Conservation (phyloP, 2,113 vertebrate species). For the Felis chaus region DNA sequence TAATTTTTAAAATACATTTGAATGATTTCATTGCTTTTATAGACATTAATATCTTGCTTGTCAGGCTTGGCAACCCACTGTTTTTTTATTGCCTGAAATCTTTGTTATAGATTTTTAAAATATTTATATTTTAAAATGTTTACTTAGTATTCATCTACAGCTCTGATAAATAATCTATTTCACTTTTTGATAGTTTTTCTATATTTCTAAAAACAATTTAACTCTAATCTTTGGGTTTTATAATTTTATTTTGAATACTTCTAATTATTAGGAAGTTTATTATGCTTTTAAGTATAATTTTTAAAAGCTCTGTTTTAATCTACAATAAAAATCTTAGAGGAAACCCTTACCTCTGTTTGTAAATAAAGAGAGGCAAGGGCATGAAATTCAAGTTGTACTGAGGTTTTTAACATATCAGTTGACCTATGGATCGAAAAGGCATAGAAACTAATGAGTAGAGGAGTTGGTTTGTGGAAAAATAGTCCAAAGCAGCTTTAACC, state of each 20-base stretch:
- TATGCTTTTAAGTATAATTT: not conserved
- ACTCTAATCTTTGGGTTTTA: not conserved
- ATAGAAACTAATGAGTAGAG: not conserved
- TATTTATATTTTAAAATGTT: constrained; percentile 39
- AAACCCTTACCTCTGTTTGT: not conserved
- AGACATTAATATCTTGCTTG: constrained; percentile 17
- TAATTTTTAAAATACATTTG: constrained; percentile 47
- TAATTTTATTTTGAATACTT: constrained; percentile 23
- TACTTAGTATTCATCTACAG: constrained; percentile 11
- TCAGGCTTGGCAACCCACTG: not conserved
- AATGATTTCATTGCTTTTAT: constrained; percentile 25
- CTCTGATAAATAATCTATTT: constrained; percentile 11
- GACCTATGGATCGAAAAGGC: not conserved
- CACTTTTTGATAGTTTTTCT: constrained; percentile 2
- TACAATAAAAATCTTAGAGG: not conserved
- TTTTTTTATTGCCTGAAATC: constrained; percentile 7
- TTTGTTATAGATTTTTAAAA: not conserved
- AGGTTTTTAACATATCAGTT: not conserved
- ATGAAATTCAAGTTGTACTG: not conserved
- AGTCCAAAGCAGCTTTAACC: not conserved
- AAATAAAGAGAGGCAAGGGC: not conserved
- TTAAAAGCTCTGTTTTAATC: constrained; percentile 11
- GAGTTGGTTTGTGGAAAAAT: not conserved
- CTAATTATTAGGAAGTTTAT: constrained; percentile 35
- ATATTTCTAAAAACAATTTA: not conserved